Evolutionary conservation across 2,113 vertebrate species (phyloP).

Genomic region (Indicator maculatus): DNA sequence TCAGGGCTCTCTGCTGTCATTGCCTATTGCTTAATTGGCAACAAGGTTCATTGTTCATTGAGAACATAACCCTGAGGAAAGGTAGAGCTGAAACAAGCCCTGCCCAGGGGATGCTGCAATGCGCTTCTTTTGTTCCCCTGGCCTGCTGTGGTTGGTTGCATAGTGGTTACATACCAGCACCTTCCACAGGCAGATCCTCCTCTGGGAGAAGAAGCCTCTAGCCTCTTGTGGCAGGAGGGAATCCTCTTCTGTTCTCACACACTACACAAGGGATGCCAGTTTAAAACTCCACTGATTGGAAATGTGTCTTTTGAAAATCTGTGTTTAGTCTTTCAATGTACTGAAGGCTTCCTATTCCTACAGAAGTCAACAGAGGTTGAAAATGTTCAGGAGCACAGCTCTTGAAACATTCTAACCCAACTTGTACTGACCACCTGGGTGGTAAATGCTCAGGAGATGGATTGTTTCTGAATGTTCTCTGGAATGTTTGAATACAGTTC

Average conservation of each 20-base stretch:
- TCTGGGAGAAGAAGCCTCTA: neutral
- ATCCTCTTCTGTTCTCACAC: slow-evolving; percentile 10
- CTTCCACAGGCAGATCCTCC: neutral
- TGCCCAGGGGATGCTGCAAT: neutral
- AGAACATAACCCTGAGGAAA: neutral
- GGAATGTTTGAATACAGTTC: neutral
- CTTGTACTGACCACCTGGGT: neutral
- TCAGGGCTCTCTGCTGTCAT: neutral
- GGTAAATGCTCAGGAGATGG: neutral
- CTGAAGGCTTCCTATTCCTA: neutral
- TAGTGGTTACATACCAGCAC: neutral
- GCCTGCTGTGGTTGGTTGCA: neutral
- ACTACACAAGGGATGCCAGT: neutral
- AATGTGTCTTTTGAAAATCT: neutral
- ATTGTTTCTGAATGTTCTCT: neutral
- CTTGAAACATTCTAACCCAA: neutral
- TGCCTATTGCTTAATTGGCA: neutral
- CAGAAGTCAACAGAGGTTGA: neutral
- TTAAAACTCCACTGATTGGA: neutral
- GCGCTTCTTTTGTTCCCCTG: neutral
- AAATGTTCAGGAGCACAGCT: neutral
- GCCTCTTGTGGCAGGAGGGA: neutral
- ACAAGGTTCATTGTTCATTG: slow-evolving; percentile 8
- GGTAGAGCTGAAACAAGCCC: neutral
- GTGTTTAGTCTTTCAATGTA: neutral